These are phyloP conservation scores for Strix aluco DNA, from an alignment of 2,113 vertebrate genomes.

Conservation along the genomic window DNA sequence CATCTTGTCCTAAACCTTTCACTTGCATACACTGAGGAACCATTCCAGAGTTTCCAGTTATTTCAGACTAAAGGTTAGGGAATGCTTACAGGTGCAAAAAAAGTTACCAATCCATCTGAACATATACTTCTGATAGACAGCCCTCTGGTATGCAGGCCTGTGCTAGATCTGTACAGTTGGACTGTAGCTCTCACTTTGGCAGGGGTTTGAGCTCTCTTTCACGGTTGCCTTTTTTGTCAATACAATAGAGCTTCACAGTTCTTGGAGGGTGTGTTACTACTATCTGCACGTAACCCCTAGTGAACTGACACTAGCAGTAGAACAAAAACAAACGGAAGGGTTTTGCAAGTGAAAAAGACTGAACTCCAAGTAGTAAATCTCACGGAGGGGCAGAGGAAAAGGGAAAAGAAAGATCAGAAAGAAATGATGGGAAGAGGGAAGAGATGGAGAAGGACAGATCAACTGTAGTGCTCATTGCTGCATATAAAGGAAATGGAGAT, in stretches of 20 bases:
- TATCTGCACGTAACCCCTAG: not conserved
- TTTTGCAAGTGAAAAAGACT: not conserved
- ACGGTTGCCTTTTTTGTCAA: not conserved
- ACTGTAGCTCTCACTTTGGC: not conserved
- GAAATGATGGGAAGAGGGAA: not conserved
- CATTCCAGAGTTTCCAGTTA: not conserved
- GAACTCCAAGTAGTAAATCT: not conserved
- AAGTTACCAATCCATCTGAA: not conserved
- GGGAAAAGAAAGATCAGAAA: not conserved
- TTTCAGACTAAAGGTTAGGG: not conserved
- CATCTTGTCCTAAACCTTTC: not conserved
- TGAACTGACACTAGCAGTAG: not conserved
- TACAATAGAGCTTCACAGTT: not conserved
- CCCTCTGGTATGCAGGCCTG: not conserved
- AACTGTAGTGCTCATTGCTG: not conserved
- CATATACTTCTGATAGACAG: not conserved
- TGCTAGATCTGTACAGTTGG: not conserved
- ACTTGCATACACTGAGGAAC: not conserved
- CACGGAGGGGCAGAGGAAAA: not conserved
- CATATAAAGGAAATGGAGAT: not conserved
- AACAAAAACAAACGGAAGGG: not conserved
- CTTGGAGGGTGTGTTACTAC: not conserved
- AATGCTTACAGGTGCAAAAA: not conserved
- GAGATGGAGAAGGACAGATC: not conserved
- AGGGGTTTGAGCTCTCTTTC: not conserved